A percentile compares a stretch with the other conserved stretches of the same genome.
Evolutionary conservation across 1,140 invertebrate species (phyloP).

Genomic region (Caerostris extrusa): DNA sequence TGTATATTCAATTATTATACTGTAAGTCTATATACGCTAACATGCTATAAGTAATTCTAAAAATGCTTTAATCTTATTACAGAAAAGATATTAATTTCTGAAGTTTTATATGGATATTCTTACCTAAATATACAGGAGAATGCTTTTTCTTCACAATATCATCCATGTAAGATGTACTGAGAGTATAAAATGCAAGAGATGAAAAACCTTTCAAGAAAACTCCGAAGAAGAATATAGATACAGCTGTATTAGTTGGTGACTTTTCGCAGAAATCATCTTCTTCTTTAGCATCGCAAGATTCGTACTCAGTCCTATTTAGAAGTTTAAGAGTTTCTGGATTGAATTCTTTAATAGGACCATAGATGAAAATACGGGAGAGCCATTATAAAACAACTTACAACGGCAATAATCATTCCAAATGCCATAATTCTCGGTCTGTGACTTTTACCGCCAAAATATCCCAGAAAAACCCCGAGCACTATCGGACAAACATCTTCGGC

Average conservation of each 20-base stretch:
- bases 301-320: slow-evolving; percentile 35
- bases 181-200: slow-evolving; percentile 93
- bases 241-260: slow-evolving; percentile 68
- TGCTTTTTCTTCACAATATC: slow-evolving; percentile 95
- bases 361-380: slow-evolving; percentile 87
- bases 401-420: slow-evolving; percentile 87
- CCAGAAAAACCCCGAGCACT: slow-evolving; percentile 81
- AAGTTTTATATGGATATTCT: slow-evolving; percentile 79
- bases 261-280: slow-evolving; percentile 63
- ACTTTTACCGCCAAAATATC: slow-evolving; percentile 86
- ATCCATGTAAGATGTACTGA: slow-evolving; percentile 95
- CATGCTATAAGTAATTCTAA: too few relatives aligned
- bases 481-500: slow-evolving; percentile 78
- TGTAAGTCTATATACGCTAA: too few relatives aligned
- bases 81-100: neutral
- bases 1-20: too few relatives aligned
- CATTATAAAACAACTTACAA: slow-evolving; percentile 86
- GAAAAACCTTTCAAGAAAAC: slow-evolving; percentile 80
- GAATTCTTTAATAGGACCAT: slow-evolving; percentile 82
- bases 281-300: slow-evolving; percentile 63
- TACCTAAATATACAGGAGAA: slow-evolving; percentile 94
- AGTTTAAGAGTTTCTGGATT: neutral
- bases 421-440: slow-evolving; percentile 88
- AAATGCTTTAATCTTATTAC: too few relatives aligned
- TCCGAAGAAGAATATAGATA: slow-evolving; percentile 74